phyloP scores from a whole-genome alignment of 2,113 vertebrate genomes.

The Xiphophorus maculatus region DNA sequence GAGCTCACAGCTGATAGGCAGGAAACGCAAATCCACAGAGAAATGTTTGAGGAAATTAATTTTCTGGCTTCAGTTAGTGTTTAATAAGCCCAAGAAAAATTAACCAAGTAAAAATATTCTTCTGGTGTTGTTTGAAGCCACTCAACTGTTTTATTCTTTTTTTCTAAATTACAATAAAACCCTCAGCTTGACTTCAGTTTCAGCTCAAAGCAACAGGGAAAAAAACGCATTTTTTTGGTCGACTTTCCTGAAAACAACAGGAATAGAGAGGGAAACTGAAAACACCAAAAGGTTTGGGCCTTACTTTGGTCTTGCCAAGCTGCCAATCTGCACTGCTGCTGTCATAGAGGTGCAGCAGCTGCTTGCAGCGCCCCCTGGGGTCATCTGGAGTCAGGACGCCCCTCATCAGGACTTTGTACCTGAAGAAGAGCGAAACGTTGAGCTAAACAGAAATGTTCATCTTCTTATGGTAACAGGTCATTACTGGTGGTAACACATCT shows the following conservation, averaged over 20 bases:
- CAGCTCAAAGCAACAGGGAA: background rate
- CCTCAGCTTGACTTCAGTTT: background rate
- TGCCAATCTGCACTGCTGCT: constrained; percentile 88
- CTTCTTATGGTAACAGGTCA: background rate
- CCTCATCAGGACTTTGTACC: constrained; percentile 91
- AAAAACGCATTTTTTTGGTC: background rate
- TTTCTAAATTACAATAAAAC: background rate
- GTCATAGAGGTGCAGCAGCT: constrained; percentile 87
- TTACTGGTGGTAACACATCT: background rate
- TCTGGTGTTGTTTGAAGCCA: background rate
- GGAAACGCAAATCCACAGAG: background rate
- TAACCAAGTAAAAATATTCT: background rate
- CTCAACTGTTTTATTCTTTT: background rate
- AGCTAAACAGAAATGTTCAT: background rate
- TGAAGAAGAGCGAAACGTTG: constrained; percentile 25
- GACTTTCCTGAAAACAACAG: too few species aligned
- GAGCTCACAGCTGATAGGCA: background rate
- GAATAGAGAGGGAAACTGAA: background rate
- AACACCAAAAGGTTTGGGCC: background rate
- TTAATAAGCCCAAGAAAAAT: background rate
- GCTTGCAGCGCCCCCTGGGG: constrained; percentile 80
- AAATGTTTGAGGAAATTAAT: background rate
- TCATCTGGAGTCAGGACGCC: constrained; percentile 80
- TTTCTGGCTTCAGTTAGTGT: background rate
- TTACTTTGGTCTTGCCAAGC: constrained; percentile 92